These are phyloP conservation scores for Eulemur albifrons DNA, from an alignment of 2,797 vertebrate genomes.

Conservation along the genomic window DNA sequence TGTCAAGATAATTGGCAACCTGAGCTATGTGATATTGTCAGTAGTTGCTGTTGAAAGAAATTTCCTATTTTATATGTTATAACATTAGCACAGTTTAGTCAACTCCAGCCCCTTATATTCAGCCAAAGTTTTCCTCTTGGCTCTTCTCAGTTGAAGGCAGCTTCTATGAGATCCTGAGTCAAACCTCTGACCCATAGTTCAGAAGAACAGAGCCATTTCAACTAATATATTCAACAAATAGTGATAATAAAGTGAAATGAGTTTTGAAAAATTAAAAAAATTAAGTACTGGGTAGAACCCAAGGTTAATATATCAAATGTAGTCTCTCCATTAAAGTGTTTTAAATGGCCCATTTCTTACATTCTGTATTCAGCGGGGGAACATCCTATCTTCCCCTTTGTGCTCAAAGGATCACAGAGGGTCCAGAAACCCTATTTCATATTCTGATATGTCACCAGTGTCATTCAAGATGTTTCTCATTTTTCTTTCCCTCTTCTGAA, in stretches of 20 bases:
- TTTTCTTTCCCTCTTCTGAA: background rate
- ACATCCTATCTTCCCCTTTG: background rate
- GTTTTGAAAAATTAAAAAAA: constrained; percentile 27
- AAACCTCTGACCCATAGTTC: background rate
- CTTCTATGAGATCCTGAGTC: background rate
- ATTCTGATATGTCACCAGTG: background rate
- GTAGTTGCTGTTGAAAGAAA: background rate
- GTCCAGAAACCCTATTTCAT: background rate
- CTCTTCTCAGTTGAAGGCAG: background rate
- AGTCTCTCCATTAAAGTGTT: background rate
- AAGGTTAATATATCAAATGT: constrained; percentile 15
- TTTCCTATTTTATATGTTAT: background rate
- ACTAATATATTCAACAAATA: constrained; percentile 30
- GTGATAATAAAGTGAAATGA: constrained; percentile 12
- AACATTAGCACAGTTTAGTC: background rate
- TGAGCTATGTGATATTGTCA: background rate
- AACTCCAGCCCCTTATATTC: background rate
- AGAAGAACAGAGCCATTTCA: background rate
- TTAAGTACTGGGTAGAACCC: background rate
- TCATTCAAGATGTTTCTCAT: background rate
- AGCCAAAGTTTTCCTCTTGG: background rate
- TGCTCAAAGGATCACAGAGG: background rate
- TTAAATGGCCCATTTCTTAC: background rate
- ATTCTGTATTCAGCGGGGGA: background rate
- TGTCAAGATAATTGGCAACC: background rate